Evolutionary conservation across 2,797 vertebrate species (phyloP), one percentile per base, ranked within the genome.

Genomic region (Luscinia megarhynchos): DNA sequence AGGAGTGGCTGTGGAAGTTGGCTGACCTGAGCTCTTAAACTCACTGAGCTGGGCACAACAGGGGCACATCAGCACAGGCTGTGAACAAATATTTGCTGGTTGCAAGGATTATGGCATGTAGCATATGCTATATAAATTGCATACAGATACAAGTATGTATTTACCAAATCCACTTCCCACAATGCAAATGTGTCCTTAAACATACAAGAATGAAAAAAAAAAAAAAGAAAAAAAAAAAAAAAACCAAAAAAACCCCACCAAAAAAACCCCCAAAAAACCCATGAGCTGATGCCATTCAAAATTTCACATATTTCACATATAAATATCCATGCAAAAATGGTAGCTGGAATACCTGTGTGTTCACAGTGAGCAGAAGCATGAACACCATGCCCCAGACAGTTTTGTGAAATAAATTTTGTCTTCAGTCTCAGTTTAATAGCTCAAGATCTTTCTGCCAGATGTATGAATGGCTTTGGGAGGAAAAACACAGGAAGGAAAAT

Each of bases 331-430:
- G 0, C 29, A 88, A 81, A 88, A 84, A 70, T 61, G 22, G 63
- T 87, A 72, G 12, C 41, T 73, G 24, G 36, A 22, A 61, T 89
- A 79, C 21, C 34, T 58, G 27, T n/a, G 38, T 24, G 68, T 63
- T 93, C 72, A 70, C 34, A 48, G 53, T 0, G 2, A 93, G 70
- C 18, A 96, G 63, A 86, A 95, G 83, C 64, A 64, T 21, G 66
- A 91, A 77, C 67, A 75, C 27, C 4, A 26, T 84, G 80, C 57
- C n/a, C 57, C 77, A 91, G 89, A 90, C 59, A 41, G 57, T 90
- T 83, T 90, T 46, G 90, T 80, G 84, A 95, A 95, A 95, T 86
- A 93, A 89, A 91, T 94, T 91, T 84, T 94, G 83, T 94, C 80
- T 90, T 93, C 74, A 90, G 57, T 90, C 95, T 86, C 89, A 84